Percentiles rank a stretch among this genome's conserved stretches.
These are phyloP conservation scores for Recurvirostra avosetta DNA, from an alignment of 2,113 vertebrate species.

Conservation along the genomic window DNA sequence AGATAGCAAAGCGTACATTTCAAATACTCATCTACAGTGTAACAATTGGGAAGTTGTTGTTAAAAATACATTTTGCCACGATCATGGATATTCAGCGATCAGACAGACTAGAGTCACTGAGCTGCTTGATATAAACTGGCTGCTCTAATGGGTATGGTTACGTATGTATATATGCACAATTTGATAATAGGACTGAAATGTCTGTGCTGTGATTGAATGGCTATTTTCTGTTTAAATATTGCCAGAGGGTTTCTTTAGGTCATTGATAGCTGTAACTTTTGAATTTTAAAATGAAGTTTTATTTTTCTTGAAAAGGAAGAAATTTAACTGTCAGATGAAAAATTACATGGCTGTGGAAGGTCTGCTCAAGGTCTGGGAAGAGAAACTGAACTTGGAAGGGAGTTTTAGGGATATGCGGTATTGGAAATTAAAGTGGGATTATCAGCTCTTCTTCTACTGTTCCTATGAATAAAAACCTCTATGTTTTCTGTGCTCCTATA, in stretches of 20 bases:
- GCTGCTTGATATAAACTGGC: neutral
- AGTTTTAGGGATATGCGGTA: neutral
- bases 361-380: neutral
- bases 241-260: neutral
- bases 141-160: neutral
- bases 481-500: neutral
- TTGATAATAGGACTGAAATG: neutral
- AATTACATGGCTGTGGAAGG: neutral
- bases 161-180: accelerated
- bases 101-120: neutral
- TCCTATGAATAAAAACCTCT: neutral
- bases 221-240: neutral
- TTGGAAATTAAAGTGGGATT: neutral
- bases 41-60: neutral
- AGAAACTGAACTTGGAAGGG: neutral
- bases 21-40: neutral
- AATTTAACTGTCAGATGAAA: neutral
- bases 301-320: neutral
- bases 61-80: neutral
- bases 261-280: neutral
- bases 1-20: neutral
- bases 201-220: accelerated
- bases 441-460: neutral
- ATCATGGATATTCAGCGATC: accelerated
- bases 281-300: neutral